Evolutionary conservation across 2,888 invertebrate species (phyloP).

Genomic region (Pollenia angustigena): DNA sequence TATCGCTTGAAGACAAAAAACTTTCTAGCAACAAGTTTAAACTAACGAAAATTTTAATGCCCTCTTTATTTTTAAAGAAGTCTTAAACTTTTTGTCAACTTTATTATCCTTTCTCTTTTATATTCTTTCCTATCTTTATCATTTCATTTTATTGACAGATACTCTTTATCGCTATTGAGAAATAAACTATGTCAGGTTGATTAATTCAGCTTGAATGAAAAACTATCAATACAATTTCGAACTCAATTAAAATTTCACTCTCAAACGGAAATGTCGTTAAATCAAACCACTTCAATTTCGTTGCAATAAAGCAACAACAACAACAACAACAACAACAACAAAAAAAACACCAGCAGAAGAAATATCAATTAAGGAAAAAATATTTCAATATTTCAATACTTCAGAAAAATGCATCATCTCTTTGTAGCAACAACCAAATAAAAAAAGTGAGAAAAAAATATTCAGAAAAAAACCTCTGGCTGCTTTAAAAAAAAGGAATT

Average conservation of each 20-base stretch:
- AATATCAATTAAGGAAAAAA: conserved; percentile 53
- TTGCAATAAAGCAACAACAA: neutral
- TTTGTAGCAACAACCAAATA: conserved; percentile 37
- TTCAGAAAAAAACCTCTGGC: neutral
- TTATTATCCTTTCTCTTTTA: no score
- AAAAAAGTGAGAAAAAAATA: conserved; percentile 10
- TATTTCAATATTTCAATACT: conserved; percentile 60
- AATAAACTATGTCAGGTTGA: conserved; percentile 28
- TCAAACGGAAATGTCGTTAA: conserved; percentile 46
- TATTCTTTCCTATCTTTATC: neutral
- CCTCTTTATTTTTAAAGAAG: no score
- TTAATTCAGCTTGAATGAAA: conserved; percentile 23
- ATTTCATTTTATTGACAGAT: conserved; percentile 3
- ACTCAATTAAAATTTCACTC: conserved; percentile 49
- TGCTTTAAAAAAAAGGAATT: conserved; percentile 13
- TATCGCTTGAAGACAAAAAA: no score
- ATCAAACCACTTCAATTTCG: conserved; percentile 46
- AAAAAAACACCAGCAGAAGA: neutral
- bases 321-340: neutral
- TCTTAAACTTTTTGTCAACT: no score
- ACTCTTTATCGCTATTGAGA: neutral
- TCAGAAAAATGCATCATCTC: conserved; percentile 40
- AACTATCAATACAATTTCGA: conserved; percentile 33
- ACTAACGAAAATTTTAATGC: no score
- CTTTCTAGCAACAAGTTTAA: neutral